Evolutionary conservation across 2,113 vertebrate species (phyloP).

Genomic region (Neotoma lepida): DNA sequence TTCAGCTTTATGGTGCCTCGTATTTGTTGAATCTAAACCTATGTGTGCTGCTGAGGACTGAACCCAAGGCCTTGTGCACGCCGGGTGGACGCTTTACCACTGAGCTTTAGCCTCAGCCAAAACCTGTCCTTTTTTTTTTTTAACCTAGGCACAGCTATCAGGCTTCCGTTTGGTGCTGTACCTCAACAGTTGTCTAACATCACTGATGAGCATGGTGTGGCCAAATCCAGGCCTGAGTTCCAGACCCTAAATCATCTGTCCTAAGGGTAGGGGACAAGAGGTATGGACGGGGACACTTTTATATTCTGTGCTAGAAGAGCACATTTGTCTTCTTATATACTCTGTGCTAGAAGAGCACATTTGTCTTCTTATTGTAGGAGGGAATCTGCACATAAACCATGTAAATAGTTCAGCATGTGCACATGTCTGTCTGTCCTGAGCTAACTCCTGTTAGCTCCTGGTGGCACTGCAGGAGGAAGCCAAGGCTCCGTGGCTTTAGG

Average conservation of each 20-base stretch:
- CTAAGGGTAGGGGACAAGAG: not conserved
- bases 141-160: not conserved
- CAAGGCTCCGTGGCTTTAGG: not conserved
- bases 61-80: too few relatives aligned
- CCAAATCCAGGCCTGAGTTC: too few relatives aligned
- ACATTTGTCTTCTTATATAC: not conserved
- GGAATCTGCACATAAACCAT: not conserved
- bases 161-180: not conserved
- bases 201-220: not conserved
- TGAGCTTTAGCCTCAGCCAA: too few relatives aligned
- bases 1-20: too few relatives aligned
- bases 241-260: not conserved
- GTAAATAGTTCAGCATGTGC: not conserved
- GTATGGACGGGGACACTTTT: not conserved
- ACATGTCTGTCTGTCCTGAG: not conserved
- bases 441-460: not conserved
- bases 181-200: not conserved
- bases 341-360: too few relatives aligned
- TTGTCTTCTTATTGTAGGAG: not conserved
- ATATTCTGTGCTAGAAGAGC: too few relatives aligned
- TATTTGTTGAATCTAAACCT: not conserved
- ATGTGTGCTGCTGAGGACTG: not conserved
- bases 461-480: not conserved
- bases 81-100: not conserved
- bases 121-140: not conserved